Base-by-base conservation (phyloP, 2,113 vertebrate species). In the Eleginops maclovinus region DNA sequence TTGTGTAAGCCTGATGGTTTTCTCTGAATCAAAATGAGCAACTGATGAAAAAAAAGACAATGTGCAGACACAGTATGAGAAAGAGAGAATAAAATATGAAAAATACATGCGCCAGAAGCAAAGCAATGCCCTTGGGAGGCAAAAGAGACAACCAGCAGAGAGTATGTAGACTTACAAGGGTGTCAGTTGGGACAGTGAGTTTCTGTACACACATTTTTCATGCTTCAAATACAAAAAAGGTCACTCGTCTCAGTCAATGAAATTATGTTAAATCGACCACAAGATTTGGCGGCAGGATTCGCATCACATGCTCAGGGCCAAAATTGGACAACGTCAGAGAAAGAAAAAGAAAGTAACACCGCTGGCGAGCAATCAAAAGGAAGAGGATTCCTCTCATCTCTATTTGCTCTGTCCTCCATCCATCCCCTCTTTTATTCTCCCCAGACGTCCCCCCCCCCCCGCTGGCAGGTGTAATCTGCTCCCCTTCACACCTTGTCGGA, bases 381-480 rank as follows among this genome's bases (percentile, higher is more conserved):
- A 88, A 84, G 85, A 76, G 73, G 64, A 75, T 85, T 85, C 82
- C 63, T 83, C 77, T 85, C 80, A 72, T 85, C 61, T 88, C 67
- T 79, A 63, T 85, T 75, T 82, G 59, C 82, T 74, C 72, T 63
- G 61, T 76, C 73, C 74, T 77, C 74, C 59, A 76, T 73, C 85
- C 73, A 56, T 53, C 41, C 69, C 70, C 70, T 68, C 77, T 74
- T 77, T 22, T 67, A 69, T 58, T 64, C 80, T 84, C 80, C 78
- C 64, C 49, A 71, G 71, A 82, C 47, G 73, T 81, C 81, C 77
- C 86, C 31, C 80, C n/a, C n/a, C 85, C 31, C 80, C 86, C 71
- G 89, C 88, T 87, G 89, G 87, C 91, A 91, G 92, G 83, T 91
- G 88, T 90, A 93, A 93, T 92, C 91, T 91, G 92, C 86, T 89